Percentiles rank a stretch among this genome's conserved stretches.
These are phyloP conservation scores for Cyclopterus lumpus DNA, from an alignment of 2,797 vertebrate species.

Conservation along the genomic window DNA sequence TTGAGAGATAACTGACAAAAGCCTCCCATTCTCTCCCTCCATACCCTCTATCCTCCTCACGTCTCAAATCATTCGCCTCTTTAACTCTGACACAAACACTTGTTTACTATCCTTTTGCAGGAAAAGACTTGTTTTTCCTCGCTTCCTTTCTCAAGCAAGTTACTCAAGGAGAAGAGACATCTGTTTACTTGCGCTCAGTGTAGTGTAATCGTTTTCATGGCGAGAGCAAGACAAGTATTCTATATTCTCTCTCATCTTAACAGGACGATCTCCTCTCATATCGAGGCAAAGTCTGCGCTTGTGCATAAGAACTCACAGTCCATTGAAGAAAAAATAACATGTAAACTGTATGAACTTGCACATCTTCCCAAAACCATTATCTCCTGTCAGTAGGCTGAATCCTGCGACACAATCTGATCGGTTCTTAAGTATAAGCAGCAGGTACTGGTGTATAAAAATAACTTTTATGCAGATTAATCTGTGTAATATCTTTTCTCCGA, in stretches of 20 bases:
- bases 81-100: conserved; percentile 63
- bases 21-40: background rate
- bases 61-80: conserved; percentile 43
- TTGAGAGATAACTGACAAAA: conserved; percentile 38
- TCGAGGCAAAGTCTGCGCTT: conserved; percentile 31
- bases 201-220: conserved; percentile 38
- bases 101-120: conserved; percentile 51
- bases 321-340: conserved; percentile 13
- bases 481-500: background rate
- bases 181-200: conserved; percentile 47
- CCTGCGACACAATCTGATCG: background rate
- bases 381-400: conserved; percentile 2
- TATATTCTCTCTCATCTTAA: conserved; percentile 47
- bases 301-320: conserved; percentile 24
- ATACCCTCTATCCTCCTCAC: conserved; percentile 13
- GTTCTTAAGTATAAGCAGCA: conserved; percentile 2
- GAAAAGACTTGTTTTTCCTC: conserved; percentile 43
- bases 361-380: background rate
- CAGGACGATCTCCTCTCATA: conserved; percentile 20
- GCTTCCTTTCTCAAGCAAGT: conserved; percentile 39
- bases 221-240: conserved; percentile 36
- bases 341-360: conserved; percentile 10
- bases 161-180: conserved; percentile 46
- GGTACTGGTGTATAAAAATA: background rate
- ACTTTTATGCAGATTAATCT: background rate